Conservation (phyloP, 2,113 vertebrate species). For the Balaeniceps rex region DNA sequence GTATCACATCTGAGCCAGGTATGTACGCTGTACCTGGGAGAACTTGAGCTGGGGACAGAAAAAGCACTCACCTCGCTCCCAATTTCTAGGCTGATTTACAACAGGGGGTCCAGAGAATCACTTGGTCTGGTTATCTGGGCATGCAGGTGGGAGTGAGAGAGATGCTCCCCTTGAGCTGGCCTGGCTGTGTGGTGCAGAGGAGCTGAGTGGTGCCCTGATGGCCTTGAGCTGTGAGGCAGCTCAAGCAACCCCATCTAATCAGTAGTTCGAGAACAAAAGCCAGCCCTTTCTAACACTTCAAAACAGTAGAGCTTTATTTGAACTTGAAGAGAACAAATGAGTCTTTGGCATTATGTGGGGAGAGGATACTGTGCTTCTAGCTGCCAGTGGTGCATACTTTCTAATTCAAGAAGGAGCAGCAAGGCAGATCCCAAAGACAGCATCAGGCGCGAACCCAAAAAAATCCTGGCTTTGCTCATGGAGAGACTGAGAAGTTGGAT, state of each 20-base stretch:
- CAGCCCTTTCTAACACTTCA: not conserved
- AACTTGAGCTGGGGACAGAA: not conserved
- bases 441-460: conserved; percentile 23
- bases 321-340: conserved; percentile 53
- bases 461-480: conserved; percentile 61
- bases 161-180: not conserved
- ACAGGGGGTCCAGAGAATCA: not conserved
- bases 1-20: not conserved
- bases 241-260: conserved; percentile 5
- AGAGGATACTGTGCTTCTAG: conserved; percentile 64
- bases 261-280: conserved; percentile 2
- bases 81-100: not conserved
- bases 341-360: conserved; percentile 67
- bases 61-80: not conserved
- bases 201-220: not conserved
- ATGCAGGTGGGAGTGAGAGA: not conserved
- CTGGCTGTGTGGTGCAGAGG: not conserved
- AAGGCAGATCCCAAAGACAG: conserved; percentile 68
- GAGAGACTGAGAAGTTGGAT: conserved; percentile 64
- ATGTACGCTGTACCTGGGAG: fast-evolving
- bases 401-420: conserved; percentile 79
- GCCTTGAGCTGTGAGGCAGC: not conserved
- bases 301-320: conserved; percentile 64
- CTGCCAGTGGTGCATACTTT: conserved; percentile 78
- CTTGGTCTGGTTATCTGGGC: not conserved